Evolutionary conservation across 1,140 invertebrate species (phyloP).

Genomic region (Notospermus geniculatus): DNA sequence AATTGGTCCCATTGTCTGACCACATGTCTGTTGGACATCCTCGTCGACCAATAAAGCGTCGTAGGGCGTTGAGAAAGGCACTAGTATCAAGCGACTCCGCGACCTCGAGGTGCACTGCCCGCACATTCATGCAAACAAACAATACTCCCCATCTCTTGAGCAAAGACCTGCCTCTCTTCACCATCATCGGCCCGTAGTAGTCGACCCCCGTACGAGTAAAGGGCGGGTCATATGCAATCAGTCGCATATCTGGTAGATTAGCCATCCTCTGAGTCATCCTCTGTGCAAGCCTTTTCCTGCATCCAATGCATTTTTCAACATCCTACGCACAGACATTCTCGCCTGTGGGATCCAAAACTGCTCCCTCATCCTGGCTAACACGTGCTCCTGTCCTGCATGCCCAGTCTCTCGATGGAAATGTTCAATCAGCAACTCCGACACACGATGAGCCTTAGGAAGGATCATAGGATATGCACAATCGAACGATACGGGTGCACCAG

Average conservation of each 20-base stretch:
- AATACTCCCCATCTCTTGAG: conserved; percentile 13
- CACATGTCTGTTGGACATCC: conserved; percentile 6
- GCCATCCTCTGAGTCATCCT: conserved; percentile 18
- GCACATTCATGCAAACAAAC: conserved; percentile 5
- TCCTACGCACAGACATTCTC: neutral
- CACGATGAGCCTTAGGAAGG: conserved; percentile 11
- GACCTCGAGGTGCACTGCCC: conserved; percentile 10
- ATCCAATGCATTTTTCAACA: conserved; percentile 21
- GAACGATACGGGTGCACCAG: neutral
- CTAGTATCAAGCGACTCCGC: neutral
- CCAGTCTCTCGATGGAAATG: conserved; percentile 11
- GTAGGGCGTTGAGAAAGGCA: conserved; percentile 11
- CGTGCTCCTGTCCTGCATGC: conserved; percentile 18
- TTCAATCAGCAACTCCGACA: conserved; percentile 11
- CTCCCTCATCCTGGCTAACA: conserved; percentile 15
- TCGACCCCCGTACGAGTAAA: conserved; percentile 19
- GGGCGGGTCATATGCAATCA: conserved; percentile 9
- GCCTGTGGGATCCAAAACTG: conserved; percentile 18
- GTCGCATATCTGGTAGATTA: conserved; percentile 17
- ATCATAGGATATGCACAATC: conserved; percentile 17
- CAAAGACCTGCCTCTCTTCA: conserved; percentile 6
- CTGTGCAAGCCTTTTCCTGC: conserved; percentile 2
- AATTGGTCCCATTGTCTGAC: conserved; percentile 15
- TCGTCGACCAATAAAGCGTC: neutral
- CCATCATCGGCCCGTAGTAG: conserved; percentile 17